phyloP scores from a whole-genome alignment of 2,113 vertebrate genomes.

The Apistogramma diplotaenia region DNA sequence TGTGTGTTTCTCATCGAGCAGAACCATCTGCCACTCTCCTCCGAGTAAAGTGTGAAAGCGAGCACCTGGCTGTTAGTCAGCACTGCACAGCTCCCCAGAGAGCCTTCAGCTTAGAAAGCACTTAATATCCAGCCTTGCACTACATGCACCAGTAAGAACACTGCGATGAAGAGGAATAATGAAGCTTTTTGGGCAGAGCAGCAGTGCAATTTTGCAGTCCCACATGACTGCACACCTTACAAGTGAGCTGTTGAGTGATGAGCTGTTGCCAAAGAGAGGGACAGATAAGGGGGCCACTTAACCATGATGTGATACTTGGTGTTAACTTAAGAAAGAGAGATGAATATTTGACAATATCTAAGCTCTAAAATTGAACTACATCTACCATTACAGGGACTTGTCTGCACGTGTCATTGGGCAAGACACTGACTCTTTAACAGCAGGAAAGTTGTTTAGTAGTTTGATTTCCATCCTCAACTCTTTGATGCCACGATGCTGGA shows the following conservation, averaged over 20 bases:
- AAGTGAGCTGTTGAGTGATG: constrained; percentile 16
- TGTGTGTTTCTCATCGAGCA: constrained; percentile 43
- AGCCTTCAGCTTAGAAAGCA: constrained; percentile 67
- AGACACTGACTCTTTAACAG: not conserved
- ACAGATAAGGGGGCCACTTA: not conserved
- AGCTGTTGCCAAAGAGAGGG: not conserved
- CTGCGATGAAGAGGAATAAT: constrained; percentile 47
- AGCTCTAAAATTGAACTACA: not conserved
- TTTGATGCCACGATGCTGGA: not conserved
- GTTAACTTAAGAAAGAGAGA: not conserved
- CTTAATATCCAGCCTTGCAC: constrained; percentile 61
- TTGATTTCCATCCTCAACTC: not conserved
- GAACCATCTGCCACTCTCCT: constrained; percentile 67
- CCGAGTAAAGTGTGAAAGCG: constrained; percentile 54
- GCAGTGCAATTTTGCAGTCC: constrained; percentile 8
- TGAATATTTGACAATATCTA: not conserved
- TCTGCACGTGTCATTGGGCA: too few relatives aligned
- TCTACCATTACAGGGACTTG: too few relatives aligned
- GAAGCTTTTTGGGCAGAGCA: constrained; percentile 46
- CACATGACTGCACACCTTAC: constrained; percentile 36
- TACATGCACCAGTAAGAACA: constrained; percentile 44
- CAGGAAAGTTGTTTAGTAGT: not conserved
- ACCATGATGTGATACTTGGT: not conserved
- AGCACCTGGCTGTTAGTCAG: constrained; percentile 73
- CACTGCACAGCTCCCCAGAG: constrained; percentile 58